phyloP scores from a whole-genome alignment of 2,888 invertebrate genomes.

The Trichogramma dendrolimi region DNA sequence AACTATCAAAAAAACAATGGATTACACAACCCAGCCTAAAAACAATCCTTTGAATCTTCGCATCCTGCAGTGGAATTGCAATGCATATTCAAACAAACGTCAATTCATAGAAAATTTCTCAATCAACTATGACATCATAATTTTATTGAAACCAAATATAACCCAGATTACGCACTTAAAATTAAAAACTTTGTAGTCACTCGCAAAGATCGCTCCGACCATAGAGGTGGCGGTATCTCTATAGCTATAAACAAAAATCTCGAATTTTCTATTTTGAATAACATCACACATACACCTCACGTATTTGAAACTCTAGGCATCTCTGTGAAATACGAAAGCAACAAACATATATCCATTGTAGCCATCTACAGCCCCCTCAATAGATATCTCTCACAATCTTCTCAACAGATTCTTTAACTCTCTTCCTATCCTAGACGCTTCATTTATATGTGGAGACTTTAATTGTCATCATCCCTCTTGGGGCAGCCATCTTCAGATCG shows the following conservation, averaged over 20 bases:
- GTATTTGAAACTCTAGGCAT: no score
- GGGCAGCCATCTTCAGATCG: conserved; percentile 12
- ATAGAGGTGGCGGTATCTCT: conserved; percentile 10
- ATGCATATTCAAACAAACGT: conserved; percentile 1
- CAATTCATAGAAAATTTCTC: neutral
- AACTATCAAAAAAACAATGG: neutral
- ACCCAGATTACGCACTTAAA: neutral
- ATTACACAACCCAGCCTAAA: neutral
- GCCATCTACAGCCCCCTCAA: neutral
- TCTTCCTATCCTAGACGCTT: neutral
- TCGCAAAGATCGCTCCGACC: conserved; percentile 2
- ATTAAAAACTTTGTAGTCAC: conserved; percentile 10
- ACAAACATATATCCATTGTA: no score
- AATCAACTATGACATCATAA: neutral
- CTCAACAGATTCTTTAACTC: conserved; percentile 5
- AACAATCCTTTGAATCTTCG: neutral
- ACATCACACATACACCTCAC: neutral
- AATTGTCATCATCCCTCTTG: conserved; percentile 21
- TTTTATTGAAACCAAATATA: conserved; percentile 8
- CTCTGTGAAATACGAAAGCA: no score
- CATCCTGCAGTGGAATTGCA: conserved; percentile 21
- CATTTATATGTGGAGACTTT: conserved; percentile 18
- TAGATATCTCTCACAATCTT: neutral
- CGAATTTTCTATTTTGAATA: conserved; percentile 6
- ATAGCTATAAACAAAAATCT: conserved; percentile 9